A percentile compares a stretch with the other conserved stretches of the same genome.
Conservation (phyloP, 35 echinoderm and acorn worm genomes). For the Chiridota heheva region DNA sequence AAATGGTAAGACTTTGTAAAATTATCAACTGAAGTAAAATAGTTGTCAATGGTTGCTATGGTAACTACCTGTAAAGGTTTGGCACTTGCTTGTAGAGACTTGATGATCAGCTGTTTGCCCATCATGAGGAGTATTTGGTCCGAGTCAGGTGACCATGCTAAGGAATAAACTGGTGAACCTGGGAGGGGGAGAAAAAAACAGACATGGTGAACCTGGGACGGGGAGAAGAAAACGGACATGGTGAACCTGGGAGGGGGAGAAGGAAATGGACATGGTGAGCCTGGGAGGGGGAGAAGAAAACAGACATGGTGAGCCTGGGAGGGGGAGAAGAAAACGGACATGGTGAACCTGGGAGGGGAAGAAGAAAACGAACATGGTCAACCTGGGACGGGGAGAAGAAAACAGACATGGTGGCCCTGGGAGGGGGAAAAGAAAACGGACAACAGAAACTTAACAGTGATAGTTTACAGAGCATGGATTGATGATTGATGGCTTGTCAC, state of each 20-base stretch:
- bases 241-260: conserved; percentile 57
- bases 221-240: conserved; percentile 5
- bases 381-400: conserved; percentile 36
- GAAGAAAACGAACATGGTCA: conserved; percentile 48
- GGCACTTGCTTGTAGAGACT: conserved; percentile 95
- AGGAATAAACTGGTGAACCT: conserved; percentile 95
- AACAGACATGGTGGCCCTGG: not conserved
- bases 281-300: not conserved
- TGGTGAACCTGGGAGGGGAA: not conserved
- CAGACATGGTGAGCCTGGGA: conserved; percentile 78
- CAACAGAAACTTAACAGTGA: too few relatives aligned
- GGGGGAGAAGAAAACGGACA: not conserved
- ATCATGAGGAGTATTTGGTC: conserved; percentile 92
- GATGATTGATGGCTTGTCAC: too few relatives aligned
- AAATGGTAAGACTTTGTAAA: too few relatives aligned
- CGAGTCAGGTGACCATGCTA: conserved; percentile 96
- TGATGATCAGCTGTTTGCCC: conserved; percentile 95
- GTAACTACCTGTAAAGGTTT: conserved; percentile 97
- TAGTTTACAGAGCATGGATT: too few relatives aligned
- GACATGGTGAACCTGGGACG: not conserved
- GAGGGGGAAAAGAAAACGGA: not conserved
- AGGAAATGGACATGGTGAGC: not conserved
- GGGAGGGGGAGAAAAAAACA: not conserved
- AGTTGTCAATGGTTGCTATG: too few relatives aligned
- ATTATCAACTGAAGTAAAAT: too few relatives aligned